Base-by-base conservation (phyloP, 2,113 vertebrate genomes). In the Hyperoodon ampullatus region DNA sequence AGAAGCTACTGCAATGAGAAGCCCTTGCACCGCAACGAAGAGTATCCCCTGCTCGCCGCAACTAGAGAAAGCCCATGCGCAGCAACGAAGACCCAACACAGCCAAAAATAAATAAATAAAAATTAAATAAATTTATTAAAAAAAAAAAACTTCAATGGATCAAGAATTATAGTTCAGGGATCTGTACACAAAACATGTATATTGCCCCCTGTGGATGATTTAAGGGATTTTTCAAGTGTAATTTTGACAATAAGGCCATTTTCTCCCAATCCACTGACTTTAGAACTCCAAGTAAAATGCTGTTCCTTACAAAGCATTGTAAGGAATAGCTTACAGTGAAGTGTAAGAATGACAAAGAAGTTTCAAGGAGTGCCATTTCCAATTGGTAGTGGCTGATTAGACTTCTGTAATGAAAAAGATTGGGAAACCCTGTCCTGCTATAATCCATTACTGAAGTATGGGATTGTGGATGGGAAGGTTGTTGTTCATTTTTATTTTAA, bases 401-500 rank as follows among this genome's bases (percentile, higher is more conserved):
- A 90, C 21, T 33, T 90, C 68, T 82, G 21, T 86, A 83, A 95
- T 83, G 44, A 84, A 72, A 94, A 91, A 60, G 21, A 55, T 33
- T 87, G 47, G 70, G 47, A 95, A 94, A 26, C 10, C 24, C 13
- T 92, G 23, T 86, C 44, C 61, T 96, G 60, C 28, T 26, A 26
- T 24, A 88, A 88, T 81, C 19, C 10, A 44, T 78, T 94, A 55
- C 18, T 96, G 12, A 90, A 50, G 10, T 77, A 39, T 55, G 39
- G n/a, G 66, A 55, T 88, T 88, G 16, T 55, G n/a, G 50, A 58
- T 39, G 53, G 19, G 30, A 11, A 92, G 18, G 26, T 65, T 60
- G 26, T 65, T 60, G 10, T 44, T 91, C 13, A 8, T 78, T 78
- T 97, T 90, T 93, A 95, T 94, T 93, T 90, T 94, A 89, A 93